Conservation (phyloP, 2,797 vertebrate genomes). For the Pseudomugil tenellus region DNA sequence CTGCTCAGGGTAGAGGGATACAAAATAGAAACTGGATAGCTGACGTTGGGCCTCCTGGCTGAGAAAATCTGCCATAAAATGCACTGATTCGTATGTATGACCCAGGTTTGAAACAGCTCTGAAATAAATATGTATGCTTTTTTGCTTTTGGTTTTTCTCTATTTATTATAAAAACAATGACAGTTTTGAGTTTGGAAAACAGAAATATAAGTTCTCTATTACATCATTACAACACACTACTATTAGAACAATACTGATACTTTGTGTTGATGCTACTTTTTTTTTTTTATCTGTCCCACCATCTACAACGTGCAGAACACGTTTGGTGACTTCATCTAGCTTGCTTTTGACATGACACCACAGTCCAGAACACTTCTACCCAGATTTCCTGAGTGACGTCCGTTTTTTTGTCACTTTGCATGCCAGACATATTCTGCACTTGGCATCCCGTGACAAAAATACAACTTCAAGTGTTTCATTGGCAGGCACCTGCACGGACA, state of each 20-base stretch:
- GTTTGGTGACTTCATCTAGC: slow-evolving; percentile 2
- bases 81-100: too few relatives aligned
- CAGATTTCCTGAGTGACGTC: background rate
- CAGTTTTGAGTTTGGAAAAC: too few relatives aligned
- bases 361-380: background rate
- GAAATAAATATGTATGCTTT: too few relatives aligned
- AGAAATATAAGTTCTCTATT: background rate
- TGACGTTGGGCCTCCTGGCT: too few relatives aligned
- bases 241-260: background rate
- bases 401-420: slow-evolving; percentile 1
- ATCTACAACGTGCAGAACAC: background rate
- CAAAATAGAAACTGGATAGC: too few relatives aligned
- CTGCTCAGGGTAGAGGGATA: too few relatives aligned
- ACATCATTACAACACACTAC: background rate
- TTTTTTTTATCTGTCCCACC: background rate
- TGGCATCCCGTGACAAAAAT: slow-evolving; percentile 15
- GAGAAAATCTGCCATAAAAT: too few relatives aligned
- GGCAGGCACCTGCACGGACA: background rate
- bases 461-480: background rate
- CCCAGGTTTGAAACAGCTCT: too few relatives aligned
- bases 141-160: too few relatives aligned
- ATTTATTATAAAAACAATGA: too few relatives aligned
- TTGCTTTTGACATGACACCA: background rate
- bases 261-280: background rate
- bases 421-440: slow-evolving; percentile 11